Base-by-base conservation (phyloP, 2,888 invertebrate species). In the Amiota communis region DNA sequence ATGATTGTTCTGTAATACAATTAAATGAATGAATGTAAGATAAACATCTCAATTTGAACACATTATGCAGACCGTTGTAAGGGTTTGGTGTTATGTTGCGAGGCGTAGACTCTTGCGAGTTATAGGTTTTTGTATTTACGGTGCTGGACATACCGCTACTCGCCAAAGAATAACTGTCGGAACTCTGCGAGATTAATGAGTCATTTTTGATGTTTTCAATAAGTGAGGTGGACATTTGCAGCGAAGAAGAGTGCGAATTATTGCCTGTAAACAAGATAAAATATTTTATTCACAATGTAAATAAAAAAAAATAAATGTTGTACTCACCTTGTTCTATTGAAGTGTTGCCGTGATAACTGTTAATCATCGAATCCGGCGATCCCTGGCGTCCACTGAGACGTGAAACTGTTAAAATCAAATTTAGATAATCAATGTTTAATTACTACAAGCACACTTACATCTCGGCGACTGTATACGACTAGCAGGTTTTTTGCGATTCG, bases 311-410 rank as follows among this genome's bases (percentile, higher is more conserved):
- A 46, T 23, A n/a, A n/a, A n/a, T 23, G 53, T 70, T 48, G 57
- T 56, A 61, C 72, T 70, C 80, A 87, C 88, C 82, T 72, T 87
- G 87, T 56, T 89, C 89, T 77, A 78, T 85, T 72, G 87, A 86
- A 36, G 87, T 88, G 75, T 89, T 90, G 3, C 90, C 90, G 86
- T 95, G 95, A 90, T 93, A 95, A 87, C 95, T 95, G 12, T 93
- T 92, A 1, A 93, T 91, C 91, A 95, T 93, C 11, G 94, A 92
- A 88, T 95, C 95, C 0, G 95, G 95, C 0, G 95, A 95, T 51
- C 92, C 91, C 74, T 90, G 88, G 68, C 90, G 88, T 13, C 88
- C 90, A 72, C 89, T 87, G 46, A 91, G 78, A 51, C 90, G 87
- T 4, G 91, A 89, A 88, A 88, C 91, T 91, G 11, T 63, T 12